phyloP scores from a whole-genome alignment of 2,797 vertebrate species.

The Tamandua tetradactyla region DNA sequence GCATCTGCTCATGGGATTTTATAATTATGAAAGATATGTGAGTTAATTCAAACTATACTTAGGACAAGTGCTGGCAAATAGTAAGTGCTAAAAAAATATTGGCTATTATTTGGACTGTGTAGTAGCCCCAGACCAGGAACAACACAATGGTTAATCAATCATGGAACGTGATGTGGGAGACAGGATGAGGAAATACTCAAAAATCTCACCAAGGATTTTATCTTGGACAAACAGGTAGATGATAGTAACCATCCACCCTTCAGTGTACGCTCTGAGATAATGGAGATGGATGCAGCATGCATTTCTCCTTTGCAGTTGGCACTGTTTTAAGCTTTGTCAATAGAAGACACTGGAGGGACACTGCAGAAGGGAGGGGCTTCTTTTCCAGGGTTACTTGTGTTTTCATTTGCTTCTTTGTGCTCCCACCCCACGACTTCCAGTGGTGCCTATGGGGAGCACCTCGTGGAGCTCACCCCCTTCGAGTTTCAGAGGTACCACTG shows the following conservation, averaged over 20 bases:
- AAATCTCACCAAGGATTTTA: background rate
- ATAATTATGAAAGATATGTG: background rate
- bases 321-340: background rate
- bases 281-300: background rate
- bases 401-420: background rate
- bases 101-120: background rate
- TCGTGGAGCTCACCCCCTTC: background rate
- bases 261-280: background rate
- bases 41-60: background rate
- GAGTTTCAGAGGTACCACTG: background rate
- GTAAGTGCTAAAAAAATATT: background rate
- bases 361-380: too few relatives aligned
- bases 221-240: background rate
- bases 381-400: background rate
- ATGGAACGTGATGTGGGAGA: background rate
- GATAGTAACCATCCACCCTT: background rate
- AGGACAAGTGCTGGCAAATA: background rate
- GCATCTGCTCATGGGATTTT: background rate
- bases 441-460: too few relatives aligned
- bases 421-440: background rate
- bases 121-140: conserved; percentile 46
- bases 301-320: background rate
- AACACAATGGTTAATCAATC: background rate
- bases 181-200: background rate
- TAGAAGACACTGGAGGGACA: too few relatives aligned